Evolutionary conservation across 1,140 invertebrate species (phyloP).

Genomic region (Plectrocnemia conspersa): DNA sequence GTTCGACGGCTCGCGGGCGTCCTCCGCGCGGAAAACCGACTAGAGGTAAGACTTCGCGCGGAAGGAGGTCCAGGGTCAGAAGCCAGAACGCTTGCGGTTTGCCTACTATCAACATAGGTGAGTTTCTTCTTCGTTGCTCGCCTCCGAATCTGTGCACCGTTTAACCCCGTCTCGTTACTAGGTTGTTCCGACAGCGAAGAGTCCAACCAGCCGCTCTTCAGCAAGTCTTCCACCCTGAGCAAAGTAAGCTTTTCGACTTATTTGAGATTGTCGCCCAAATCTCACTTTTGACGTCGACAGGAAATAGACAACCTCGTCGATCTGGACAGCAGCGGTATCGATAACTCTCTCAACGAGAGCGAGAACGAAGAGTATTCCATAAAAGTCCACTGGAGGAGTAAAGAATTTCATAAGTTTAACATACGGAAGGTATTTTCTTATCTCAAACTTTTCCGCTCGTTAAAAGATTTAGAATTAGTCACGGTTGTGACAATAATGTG

Average conservation of each 20-base stretch:
- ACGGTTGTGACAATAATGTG: no score
- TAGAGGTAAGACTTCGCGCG: constrained; percentile 11
- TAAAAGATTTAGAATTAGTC: no score
- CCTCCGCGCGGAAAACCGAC: constrained; percentile 13
- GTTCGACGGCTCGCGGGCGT: constrained; percentile 6
- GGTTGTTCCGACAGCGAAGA: constrained; percentile 19
- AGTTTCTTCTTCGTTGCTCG: background rate
- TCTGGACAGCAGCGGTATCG: constrained; percentile 19
- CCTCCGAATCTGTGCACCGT: no score
- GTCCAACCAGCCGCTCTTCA: constrained; percentile 17
- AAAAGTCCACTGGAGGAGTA: constrained; percentile 32
- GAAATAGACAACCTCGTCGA: constrained; percentile 14
- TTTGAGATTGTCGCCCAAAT: no score
- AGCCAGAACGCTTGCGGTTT: constrained; percentile 8
- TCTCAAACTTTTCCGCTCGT: background rate
- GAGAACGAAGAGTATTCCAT: constrained; percentile 31
- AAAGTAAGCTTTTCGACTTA: constrained; percentile 8
- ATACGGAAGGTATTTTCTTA: constrained; percentile 29
- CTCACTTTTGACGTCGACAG: no score
- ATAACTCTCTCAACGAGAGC: constrained; percentile 20
- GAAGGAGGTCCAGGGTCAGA: constrained; percentile 13
- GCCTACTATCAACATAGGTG: constrained; percentile 13
- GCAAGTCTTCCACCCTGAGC: constrained; percentile 15
- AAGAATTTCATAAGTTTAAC: constrained; percentile 31
- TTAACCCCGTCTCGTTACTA: constrained; percentile 4